These are phyloP conservation scores for Trissolcus japonicus DNA, from an alignment of 2,888 invertebrate genomes.

Conservation along the genomic window DNA sequence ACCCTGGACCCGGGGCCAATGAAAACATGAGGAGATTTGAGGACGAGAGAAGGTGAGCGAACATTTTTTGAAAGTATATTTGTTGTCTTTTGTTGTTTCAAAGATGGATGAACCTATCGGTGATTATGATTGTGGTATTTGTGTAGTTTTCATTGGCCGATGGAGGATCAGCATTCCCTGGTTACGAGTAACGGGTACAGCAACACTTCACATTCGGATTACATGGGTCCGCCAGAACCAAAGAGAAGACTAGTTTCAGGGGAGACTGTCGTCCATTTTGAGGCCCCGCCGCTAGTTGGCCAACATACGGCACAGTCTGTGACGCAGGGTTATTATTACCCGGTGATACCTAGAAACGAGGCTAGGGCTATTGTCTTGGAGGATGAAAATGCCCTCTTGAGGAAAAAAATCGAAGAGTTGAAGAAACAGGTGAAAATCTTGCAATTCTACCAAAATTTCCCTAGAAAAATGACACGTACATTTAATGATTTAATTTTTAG, in stretches of 20 bases:
- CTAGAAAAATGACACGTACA: not conserved
- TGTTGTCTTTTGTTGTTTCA: slow-evolving; percentile 1
- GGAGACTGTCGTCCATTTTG: slow-evolving; percentile 72
- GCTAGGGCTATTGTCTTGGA: slow-evolving; percentile 78
- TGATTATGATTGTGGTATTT: not conserved
- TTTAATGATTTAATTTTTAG: not conserved
- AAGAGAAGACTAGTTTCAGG: slow-evolving; percentile 71
- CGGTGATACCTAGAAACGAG: slow-evolving; percentile 73
- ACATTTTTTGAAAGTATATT: not conserved
- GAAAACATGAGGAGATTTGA: slow-evolving; percentile 69
- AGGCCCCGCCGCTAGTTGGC: slow-evolving; percentile 70
- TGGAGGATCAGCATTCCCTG: slow-evolving; percentile 70
- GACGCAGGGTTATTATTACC: slow-evolving; percentile 71
- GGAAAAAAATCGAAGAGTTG: slow-evolving; percentile 83
- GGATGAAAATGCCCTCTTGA: slow-evolving; percentile 83
- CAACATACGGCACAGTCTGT: slow-evolving; percentile 70
- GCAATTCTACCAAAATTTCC: too few species aligned
- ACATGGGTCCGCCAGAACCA: slow-evolving; percentile 72
- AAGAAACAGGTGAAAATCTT: slow-evolving; percentile 82
- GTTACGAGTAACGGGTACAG: slow-evolving; percentile 68
- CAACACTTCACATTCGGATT: slow-evolving; percentile 69
- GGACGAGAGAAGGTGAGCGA: slow-evolving; percentile 69
- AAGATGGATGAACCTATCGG: not conserved
- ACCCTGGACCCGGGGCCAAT: slow-evolving; percentile 60
- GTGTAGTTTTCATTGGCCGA: slow-evolving; percentile 70